These are phyloP conservation scores for Stegodyphus dumicola DNA, from an alignment of 1,140 invertebrate genomes.

Conservation along the genomic window DNA sequence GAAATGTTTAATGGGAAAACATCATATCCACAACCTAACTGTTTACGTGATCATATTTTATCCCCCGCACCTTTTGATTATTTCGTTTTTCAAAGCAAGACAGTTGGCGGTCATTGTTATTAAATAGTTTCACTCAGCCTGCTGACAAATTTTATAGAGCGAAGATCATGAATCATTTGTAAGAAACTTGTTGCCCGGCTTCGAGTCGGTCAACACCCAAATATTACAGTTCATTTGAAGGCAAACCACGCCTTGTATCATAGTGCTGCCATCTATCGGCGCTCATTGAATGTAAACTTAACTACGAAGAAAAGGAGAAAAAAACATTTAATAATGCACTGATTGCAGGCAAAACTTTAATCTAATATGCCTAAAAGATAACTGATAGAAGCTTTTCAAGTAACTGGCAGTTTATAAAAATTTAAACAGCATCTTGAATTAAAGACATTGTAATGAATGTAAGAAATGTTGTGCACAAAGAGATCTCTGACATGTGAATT, in stretches of 20 bases:
- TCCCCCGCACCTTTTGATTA: constrained; percentile 1
- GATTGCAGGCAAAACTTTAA: no score
- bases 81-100: neutral
- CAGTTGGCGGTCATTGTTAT: constrained; percentile 43
- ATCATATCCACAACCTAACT: constrained; percentile 8
- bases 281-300: neutral
- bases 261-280: neutral
- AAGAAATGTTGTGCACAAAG: no score
- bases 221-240: constrained; percentile 23
- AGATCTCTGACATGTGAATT: no score
- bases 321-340: no score
- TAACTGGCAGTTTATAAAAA: no score
- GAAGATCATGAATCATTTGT: constrained; percentile 40
- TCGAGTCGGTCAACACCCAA: constrained; percentile 24
- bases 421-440: no score
- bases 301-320: neutral
- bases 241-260: constrained; percentile 13
- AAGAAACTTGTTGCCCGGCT: constrained; percentile 23
- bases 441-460: no score
- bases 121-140: constrained; percentile 32
- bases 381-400: no score
- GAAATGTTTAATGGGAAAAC: neutral
- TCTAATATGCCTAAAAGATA: no score
- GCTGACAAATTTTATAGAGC: constrained; percentile 49
- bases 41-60: constrained; percentile 26